Base-by-base conservation (phyloP, 2,113 vertebrate genomes). In the Pipa parva region DNA sequence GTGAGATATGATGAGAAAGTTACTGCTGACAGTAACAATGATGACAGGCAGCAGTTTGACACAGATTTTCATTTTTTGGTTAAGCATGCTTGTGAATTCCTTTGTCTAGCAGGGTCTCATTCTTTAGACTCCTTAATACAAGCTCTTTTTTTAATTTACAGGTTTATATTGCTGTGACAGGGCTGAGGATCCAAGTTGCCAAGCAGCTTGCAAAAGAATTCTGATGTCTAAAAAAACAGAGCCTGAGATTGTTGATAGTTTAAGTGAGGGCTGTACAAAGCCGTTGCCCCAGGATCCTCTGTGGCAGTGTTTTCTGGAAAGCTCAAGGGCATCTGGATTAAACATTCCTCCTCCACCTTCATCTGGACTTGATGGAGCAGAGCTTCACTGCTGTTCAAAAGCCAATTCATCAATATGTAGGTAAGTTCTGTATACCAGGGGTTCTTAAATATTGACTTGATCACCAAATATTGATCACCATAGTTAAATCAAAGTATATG, bases 201-300 rank as follows among this genome's bases (percentile, higher is more conserved):
- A 97, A 81, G 76, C 76, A 39, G 93, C 97, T 17, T 99, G 97
- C 74, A 91, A 89, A 76, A 85, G 85, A 45, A 97, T 99, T 78
- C 85, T 99, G 18, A 93, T 92, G 87, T 95, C 97, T 49, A 92
- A 95, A 89, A 95, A 88, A 80, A 97, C 95, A 1, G 97, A 99
- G 79, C 92, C 94, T 21, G 97, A 99, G 83, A 99, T 99, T 79
- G 97, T 99, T 63, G 97, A 99, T 50, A 92, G 92, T 13, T 84
- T 99, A 71, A 99, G 98, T 18, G 81, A 88, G 18, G 92, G 95
- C 54, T 98, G 96, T 31, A 94, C 90, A 9, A 90, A 93, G 82
- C 97, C 97, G 3, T 92, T 99, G 48, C 97, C 97, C 29, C 97
- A 99, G 83, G 97, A 98, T 64, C 97, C 97, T 1, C 93, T 98